Base-by-base conservation (phyloP, 2,888 invertebrate species). In the Cenopis cana region DNA sequence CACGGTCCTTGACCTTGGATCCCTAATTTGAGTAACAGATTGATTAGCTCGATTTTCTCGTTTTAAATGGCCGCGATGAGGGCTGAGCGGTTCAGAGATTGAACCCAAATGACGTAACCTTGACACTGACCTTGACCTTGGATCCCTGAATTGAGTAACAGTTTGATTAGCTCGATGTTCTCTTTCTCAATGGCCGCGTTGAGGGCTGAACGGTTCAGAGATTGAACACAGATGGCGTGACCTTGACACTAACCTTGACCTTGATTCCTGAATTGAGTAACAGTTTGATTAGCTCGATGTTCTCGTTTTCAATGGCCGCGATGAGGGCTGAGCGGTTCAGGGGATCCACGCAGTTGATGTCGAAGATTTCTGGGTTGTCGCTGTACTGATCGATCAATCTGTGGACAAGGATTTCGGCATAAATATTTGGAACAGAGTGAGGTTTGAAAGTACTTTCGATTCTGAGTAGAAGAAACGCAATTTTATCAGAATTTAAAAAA, bases 101-200 rank as follows among this genome's bases (percentile, higher is more conserved):
- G 46, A n/a, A 6, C 0, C 1, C 46, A n/a, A 6, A 46, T 6
- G n/a, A 6, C 5, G 4, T 60, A 24, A n/a, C 24, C 29, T 41
- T 33, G 18, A 11, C n/a, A 73, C 84, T 86, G 86, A 96, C 97
- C 96, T 80, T 56, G 36, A 56, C 56, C 17, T 56, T 56, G 36
- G 36, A 99, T 97, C 66, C 97, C 96, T 79, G 96, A 94, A 14
- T 95, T 95, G 57, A 99, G 94, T 36, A 99, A 94, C 41, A 98
- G 88, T 72, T 95, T 96, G 75, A 99, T 97, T 69, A 99, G 95
- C 81, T 99, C 99, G 74, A 98, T 97, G 87, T 99, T 99, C 90
- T 99, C 99, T 91, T 99, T 99, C 90, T 99, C 99, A 74, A 99
- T 99, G 68, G 99, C 98, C 0, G 99, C 97, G 75, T 98, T 96